Conservation (phyloP, 2,113 vertebrate genomes). For the Peromyscus californicus region DNA sequence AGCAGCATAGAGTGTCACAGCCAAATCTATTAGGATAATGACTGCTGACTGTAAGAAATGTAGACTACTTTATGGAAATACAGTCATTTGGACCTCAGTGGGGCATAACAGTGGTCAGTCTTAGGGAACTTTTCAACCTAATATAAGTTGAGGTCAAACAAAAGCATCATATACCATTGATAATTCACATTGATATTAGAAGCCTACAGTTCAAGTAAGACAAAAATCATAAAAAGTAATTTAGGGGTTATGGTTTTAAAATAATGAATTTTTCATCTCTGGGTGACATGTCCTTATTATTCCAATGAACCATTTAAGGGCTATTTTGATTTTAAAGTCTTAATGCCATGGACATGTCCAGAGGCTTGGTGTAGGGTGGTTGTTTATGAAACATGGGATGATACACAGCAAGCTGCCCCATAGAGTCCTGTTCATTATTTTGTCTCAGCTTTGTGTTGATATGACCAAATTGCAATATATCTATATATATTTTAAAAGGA, state of each 20-base stretch:
- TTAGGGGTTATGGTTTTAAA: conserved; percentile 31
- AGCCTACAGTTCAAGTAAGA: conserved; percentile 9
- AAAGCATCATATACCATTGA: background rate
- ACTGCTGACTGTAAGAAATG: background rate
- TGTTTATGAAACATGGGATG: conserved; percentile 46
- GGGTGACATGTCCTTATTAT: conserved; percentile 55
- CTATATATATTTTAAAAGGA: conserved; percentile 78
- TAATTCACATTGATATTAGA: conserved; percentile 26
- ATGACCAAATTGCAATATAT: conserved; percentile 73
- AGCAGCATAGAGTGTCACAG: background rate
- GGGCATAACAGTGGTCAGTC: background rate
- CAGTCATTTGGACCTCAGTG: background rate
- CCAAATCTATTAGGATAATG: background rate
- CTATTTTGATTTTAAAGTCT: conserved; percentile 74
- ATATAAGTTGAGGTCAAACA: conserved; percentile 26
- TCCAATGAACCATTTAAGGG: conserved; percentile 72
- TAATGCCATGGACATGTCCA: conserved; percentile 66
- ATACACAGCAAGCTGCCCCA: conserved; percentile 29
- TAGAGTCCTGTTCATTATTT: conserved; percentile 62
- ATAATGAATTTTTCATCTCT: conserved; percentile 9
- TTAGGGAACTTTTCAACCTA: background rate
- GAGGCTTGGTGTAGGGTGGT: conserved; percentile 59
- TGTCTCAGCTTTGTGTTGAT: conserved; percentile 76
- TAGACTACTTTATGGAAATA: conserved; percentile 5
- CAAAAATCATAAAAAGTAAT: conserved; percentile 9